These are phyloP conservation scores for Tethea ocularis DNA, from an alignment of 2,888 invertebrate genomes.

Conservation along the genomic window DNA sequence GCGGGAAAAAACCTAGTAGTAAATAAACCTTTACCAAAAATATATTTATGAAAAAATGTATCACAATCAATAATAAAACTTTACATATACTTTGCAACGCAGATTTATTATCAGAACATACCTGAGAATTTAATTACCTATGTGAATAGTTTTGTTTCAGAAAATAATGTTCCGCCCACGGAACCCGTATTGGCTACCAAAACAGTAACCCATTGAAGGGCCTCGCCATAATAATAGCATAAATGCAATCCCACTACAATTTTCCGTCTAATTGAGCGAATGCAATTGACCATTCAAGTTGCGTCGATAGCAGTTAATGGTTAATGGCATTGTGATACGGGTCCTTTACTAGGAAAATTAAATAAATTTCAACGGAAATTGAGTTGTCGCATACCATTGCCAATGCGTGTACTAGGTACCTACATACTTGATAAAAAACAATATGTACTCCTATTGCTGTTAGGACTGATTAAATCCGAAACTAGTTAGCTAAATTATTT, in stretches of 20 bases:
- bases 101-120: not conserved
- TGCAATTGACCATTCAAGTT: slow-evolving; percentile 76
- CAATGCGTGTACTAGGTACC: not conserved
- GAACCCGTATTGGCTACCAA: not conserved
- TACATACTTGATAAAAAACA: too few relatives aligned
- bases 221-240: slow-evolving; percentile 21
- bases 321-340: slow-evolving; percentile 73
- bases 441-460: too few relatives aligned
- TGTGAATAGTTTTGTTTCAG: not conserved
- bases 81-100: too few relatives aligned
- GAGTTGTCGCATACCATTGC: not conserved
- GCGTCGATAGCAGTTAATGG: slow-evolving; percentile 66
- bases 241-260: slow-evolving; percentile 65
- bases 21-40: not conserved
- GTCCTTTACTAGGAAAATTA: slow-evolving; percentile 51
- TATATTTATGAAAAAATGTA: not conserved
- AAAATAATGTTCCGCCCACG: not conserved
- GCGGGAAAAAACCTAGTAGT: too few relatives aligned
- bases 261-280: slow-evolving; percentile 80
- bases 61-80: not conserved
- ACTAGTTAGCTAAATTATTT: too few relatives aligned
- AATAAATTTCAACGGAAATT: slow-evolving; percentile 40
- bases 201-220: slow-evolving; percentile 12
- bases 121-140: not conserved
- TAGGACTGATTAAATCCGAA: too few relatives aligned